phyloP scores from a whole-genome alignment of 2,113 vertebrate genomes.

The Etheostoma spectabile region DNA sequence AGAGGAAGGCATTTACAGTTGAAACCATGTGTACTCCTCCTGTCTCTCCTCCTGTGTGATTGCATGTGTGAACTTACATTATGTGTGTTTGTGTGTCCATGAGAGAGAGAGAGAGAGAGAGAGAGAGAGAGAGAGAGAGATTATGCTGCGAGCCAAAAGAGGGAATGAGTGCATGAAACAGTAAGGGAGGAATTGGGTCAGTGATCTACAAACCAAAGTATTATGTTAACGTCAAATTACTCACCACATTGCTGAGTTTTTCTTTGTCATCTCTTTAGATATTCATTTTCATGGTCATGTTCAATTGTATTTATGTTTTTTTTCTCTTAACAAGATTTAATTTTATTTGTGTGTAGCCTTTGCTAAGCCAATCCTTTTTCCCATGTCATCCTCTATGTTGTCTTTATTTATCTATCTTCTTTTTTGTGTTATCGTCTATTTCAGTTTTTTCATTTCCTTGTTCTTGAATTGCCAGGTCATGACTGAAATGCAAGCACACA shows the following conservation, averaged over 20 bases:
- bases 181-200: slow-evolving; percentile 81
- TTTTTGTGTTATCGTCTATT: neutral
- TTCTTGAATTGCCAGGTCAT: neutral
- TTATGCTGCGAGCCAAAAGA: slow-evolving; percentile 79
- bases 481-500: no score
- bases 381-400: neutral
- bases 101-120: slow-evolving; percentile 26
- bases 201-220: slow-evolving; percentile 81
- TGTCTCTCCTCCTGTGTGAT: slow-evolving; percentile 55
- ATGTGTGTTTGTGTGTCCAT: slow-evolving; percentile 48
- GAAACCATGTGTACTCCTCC: slow-evolving; percentile 37
- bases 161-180: slow-evolving; percentile 72
- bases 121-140: slow-evolving; percentile 56
- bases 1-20: slow-evolving; percentile 31
- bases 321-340: neutral
- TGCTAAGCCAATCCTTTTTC: neutral
- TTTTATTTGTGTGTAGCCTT: slow-evolving; percentile 1
- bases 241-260: slow-evolving; percentile 64
- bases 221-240: slow-evolving; percentile 78
- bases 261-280: slow-evolving; percentile 21
- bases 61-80: slow-evolving; percentile 56
- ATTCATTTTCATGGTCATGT: slow-evolving; percentile 18
- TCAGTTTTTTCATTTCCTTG: neutral
- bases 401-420: neutral
- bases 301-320: slow-evolving; percentile 2